Percentiles rank a stretch among this genome's conserved stretches.
These are phyloP conservation scores for Pelagia noctiluca DNA, from an alignment of 30 jellyfish, hydroid and myxozoan species.

Conservation along the genomic window DNA sequence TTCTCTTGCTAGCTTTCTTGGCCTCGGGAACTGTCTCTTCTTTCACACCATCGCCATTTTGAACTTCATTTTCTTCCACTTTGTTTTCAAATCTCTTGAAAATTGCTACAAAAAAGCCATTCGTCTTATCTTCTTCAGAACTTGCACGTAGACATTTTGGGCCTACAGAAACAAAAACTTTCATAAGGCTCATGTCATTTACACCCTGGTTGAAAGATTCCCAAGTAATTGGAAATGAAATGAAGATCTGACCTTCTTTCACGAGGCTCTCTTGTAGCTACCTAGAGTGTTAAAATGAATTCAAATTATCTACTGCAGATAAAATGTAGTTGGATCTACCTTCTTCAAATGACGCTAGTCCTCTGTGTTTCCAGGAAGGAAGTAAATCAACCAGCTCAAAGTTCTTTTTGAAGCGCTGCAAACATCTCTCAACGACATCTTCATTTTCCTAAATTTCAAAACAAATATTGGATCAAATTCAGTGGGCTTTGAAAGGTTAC, in stretches of 20 bases:
- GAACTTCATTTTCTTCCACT: neutral
- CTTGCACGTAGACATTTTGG: slow-evolving; percentile 83
- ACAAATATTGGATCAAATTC: neutral
- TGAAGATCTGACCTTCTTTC: neutral
- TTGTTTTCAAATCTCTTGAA: slow-evolving; percentile 61
- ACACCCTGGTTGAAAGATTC: too few relatives aligned
- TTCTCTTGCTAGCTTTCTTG: neutral
- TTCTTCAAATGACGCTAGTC: slow-evolving; percentile 59
- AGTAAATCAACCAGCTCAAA: slow-evolving; percentile 62
- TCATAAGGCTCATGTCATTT: neutral
- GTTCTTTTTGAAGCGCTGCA: slow-evolving; percentile 39
- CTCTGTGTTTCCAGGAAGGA: slow-evolving; percentile 92
- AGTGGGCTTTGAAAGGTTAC: neutral
- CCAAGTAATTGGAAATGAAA: too few relatives aligned
- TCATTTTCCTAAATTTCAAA: slow-evolving; percentile 80
- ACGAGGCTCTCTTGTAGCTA: neutral
- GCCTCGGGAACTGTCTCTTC: neutral
- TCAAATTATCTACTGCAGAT: neutral
- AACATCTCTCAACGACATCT: slow-evolving; percentile 80
- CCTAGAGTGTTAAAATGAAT: neutral
- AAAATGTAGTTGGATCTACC: slow-evolving; percentile 38
- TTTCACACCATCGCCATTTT: slow-evolving; percentile 1
- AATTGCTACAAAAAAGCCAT: slow-evolving; percentile 94
- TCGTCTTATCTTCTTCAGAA: slow-evolving; percentile 79
- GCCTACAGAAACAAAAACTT: slow-evolving; percentile 44